Percentiles rank a stretch among this genome's conserved stretches.
phyloP scores from a whole-genome alignment of 2,797 vertebrate genomes.

The Petrocephalus sullivani region DNA sequence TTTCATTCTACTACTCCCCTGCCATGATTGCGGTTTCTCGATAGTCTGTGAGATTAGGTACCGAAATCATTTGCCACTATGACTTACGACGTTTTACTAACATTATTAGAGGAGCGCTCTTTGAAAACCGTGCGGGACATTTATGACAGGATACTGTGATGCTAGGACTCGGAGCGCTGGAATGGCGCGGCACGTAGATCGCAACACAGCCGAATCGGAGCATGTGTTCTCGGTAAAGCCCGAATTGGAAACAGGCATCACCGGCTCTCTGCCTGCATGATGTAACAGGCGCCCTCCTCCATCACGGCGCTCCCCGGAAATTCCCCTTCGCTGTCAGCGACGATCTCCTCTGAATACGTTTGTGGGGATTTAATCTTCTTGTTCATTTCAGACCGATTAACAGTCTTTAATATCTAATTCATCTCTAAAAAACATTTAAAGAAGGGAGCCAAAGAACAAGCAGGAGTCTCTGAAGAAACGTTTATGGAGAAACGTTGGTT shows the following conservation, averaged over 20 bases:
- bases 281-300: slow-evolving; percentile 25
- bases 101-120: neutral
- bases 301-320: neutral
- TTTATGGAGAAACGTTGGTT: neutral
- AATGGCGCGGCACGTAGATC: slow-evolving; percentile 47
- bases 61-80: neutral
- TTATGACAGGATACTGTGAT: neutral
- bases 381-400: neutral
- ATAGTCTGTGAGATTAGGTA: neutral
- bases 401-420: neutral
- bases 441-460: neutral
- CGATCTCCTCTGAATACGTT: neutral
- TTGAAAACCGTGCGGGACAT: neutral
- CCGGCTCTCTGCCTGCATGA: slow-evolving; percentile 26
- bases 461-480: neutral
- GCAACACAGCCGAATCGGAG: slow-evolving; percentile 46
- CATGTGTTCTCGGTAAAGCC: slow-evolving; percentile 31
- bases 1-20: neutral
- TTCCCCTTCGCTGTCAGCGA: neutral
- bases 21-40: neutral
- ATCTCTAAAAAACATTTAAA: neutral
- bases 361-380: neutral
- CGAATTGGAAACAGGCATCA: slow-evolving; percentile 32
- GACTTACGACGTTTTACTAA: neutral
- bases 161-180: slow-evolving; percentile 35